Evolutionary conservation across 2,797 vertebrate species (phyloP).

Genomic region (Gorsachius magnificus): DNA sequence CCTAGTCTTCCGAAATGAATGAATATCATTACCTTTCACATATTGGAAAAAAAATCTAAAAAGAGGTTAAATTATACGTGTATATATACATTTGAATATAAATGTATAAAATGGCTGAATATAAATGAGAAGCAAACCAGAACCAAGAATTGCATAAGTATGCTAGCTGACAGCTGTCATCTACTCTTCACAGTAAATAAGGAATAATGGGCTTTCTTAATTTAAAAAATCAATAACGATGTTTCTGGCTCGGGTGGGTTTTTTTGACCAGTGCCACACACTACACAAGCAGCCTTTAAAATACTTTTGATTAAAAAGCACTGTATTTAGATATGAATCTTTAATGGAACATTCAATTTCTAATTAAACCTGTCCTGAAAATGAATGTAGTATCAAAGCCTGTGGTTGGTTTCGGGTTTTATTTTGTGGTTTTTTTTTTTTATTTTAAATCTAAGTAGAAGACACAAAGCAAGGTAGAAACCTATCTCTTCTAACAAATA

Average conservation of each 20-base stretch:
- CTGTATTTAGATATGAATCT: neutral
- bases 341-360: neutral
- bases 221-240: constrained; percentile 26
- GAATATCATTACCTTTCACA: neutral
- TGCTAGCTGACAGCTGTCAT: neutral
- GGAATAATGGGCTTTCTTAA: neutral
- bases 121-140: neutral
- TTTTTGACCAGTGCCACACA: neutral
- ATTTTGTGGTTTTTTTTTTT: no score
- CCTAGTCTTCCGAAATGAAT: neutral
- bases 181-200: neutral
- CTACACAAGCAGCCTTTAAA: constrained; percentile 26
- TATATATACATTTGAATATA: neutral
- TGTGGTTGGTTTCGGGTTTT: no score
- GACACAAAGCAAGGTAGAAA: neutral
- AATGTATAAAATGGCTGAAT: neutral
- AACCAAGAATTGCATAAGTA: neutral
- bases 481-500: neutral
- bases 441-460: neutral
- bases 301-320: neutral
- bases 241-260: neutral
- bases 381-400: neutral
- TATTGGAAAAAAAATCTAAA: neutral
- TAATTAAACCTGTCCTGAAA: neutral
- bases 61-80: neutral